Percentiles rank a stretch among this genome's conserved stretches.
Evolutionary conservation across 2,888 invertebrate species (phyloP).

Genomic region (Sycophila texana): DNA sequence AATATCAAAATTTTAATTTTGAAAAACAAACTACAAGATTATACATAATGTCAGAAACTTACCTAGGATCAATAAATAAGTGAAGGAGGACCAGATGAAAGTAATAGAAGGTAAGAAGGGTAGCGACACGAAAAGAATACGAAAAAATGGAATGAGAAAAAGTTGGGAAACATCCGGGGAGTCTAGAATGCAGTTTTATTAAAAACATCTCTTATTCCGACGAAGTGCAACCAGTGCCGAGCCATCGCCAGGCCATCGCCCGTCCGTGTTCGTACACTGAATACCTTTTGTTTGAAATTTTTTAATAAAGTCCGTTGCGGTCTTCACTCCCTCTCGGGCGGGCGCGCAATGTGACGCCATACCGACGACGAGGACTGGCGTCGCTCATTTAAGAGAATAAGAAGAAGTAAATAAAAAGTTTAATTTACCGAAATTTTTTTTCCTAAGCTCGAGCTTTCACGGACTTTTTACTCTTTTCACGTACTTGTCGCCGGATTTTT

Average conservation of each 20-base stretch:
- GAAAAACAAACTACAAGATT: no score
- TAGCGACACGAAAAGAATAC: neutral
- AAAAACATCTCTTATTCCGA: slow-evolving; percentile 59
- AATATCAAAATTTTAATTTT: no score
- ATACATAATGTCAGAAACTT: no score
- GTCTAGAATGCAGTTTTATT: slow-evolving; percentile 57
- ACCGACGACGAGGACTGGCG: neutral
- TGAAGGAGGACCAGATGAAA: neutral
- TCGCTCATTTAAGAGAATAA: neutral
- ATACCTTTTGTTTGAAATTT: slow-evolving; percentile 66
- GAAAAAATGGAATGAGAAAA: slow-evolving; percentile 37
- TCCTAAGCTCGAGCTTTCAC: neutral
- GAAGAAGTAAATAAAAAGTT: neutral
- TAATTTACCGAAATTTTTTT: neutral
- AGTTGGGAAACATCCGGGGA: slow-evolving; percentile 33
- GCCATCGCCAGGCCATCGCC: slow-evolving; percentile 55
- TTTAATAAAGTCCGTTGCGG: slow-evolving; percentile 66
- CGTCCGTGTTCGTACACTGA: slow-evolving; percentile 45
- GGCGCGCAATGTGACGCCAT: neutral
- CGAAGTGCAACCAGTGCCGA: slow-evolving; percentile 51
- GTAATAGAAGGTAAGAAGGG: neutral
- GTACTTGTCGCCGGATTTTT: no score
- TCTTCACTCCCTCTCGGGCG: slow-evolving; percentile 8
- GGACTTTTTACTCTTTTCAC: neutral
- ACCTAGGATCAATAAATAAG: neutral